phyloP scores from a whole-genome alignment of 2,797 vertebrate species.

The Lophius americanus region DNA sequence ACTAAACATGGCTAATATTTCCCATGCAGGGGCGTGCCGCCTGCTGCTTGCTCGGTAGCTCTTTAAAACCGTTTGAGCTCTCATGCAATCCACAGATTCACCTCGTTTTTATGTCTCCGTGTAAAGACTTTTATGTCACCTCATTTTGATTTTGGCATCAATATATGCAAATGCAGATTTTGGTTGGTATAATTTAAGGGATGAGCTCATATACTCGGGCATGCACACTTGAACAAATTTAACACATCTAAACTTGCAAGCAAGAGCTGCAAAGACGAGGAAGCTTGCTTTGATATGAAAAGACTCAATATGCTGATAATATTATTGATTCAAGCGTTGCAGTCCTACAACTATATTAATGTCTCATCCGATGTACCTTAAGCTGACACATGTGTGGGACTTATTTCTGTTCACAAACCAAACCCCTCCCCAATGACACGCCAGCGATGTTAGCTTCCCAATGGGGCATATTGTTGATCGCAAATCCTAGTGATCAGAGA shows the following conservation, averaged over 20 bases:
- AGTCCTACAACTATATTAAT: slow-evolving; percentile 22
- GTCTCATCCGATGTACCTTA: slow-evolving; percentile 8
- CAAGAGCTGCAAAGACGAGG: neutral
- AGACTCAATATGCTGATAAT: slow-evolving; percentile 11
- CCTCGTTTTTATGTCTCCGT: neutral
- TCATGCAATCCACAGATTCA: slow-evolving; percentile 1
- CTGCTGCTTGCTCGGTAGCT: slow-evolving; percentile 11
- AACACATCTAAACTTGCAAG: slow-evolving; percentile 1
- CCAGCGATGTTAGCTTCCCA: slow-evolving; percentile 31
- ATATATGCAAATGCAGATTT: slow-evolving; percentile 41
- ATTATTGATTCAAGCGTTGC: slow-evolving; percentile 4
- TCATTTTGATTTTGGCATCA: slow-evolving; percentile 16
- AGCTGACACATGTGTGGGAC: slow-evolving; percentile 40
- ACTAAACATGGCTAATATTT: slow-evolving; percentile 29
- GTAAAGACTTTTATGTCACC: neutral
- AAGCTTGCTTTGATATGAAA: slow-evolving; percentile 19
- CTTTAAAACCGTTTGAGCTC: slow-evolving; percentile 10
- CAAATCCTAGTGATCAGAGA: slow-evolving; percentile 62
- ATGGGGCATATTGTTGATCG: slow-evolving; percentile 37
- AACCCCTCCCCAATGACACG: slow-evolving; percentile 10
- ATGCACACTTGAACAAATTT: neutral
- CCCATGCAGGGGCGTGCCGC: neutral
- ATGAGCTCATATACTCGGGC: slow-evolving; percentile 13
- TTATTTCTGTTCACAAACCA: slow-evolving; percentile 18
- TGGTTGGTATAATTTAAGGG: slow-evolving; percentile 30